phyloP scores from a whole-genome alignment of 1,140 invertebrate species.

The Linepithema humile region DNA sequence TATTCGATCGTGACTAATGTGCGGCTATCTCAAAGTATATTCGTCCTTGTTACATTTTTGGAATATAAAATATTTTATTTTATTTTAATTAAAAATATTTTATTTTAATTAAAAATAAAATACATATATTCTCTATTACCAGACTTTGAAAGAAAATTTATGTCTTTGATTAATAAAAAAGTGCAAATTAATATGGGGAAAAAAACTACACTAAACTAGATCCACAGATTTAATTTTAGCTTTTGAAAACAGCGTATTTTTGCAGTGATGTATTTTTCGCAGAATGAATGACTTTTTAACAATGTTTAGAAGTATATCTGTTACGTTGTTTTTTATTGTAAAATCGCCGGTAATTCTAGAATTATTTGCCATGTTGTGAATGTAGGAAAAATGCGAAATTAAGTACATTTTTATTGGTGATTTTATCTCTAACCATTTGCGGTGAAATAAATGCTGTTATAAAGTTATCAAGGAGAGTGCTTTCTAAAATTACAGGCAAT shows the following conservation, averaged over 20 bases:
- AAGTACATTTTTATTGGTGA: not conserved
- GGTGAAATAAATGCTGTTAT: not conserved
- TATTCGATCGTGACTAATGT: conserved; percentile 23
- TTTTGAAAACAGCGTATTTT: no score
- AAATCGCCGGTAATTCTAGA: not conserved
- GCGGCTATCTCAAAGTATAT: not conserved
- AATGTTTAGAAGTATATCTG: not conserved
- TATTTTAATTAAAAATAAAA: not conserved
- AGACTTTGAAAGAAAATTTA: not conserved
- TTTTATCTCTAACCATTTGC: not conserved
- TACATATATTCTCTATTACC: not conserved
- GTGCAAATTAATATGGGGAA: no score
- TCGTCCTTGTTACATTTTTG: not conserved
- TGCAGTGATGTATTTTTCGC: not conserved
- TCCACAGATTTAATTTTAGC: no score
- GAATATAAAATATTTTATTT: no score
- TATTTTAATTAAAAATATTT: not conserved
- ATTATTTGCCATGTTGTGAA: not conserved
- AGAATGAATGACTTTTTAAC: not conserved
- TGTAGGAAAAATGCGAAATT: not conserved
- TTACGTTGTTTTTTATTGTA: not conserved
- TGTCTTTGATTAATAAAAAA: no score
- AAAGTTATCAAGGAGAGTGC: not conserved
- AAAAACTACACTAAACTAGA: no score
- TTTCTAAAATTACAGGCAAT: not conserved